phyloP scores from a whole-genome alignment of 2,113 vertebrate species.

The Xenopus borealis region DNA sequence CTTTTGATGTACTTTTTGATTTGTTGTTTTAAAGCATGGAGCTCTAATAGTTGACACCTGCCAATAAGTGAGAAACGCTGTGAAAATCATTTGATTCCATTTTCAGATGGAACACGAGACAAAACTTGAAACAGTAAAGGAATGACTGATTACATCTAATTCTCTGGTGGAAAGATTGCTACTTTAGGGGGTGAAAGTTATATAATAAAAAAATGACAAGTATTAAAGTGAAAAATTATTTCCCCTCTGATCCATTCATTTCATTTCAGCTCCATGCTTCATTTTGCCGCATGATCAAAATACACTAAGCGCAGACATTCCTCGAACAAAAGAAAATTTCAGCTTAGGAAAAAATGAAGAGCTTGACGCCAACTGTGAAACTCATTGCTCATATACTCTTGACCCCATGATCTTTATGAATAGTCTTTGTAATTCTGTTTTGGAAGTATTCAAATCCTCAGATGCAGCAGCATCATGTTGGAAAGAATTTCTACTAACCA shows the following conservation, averaged over 20 bases:
- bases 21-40: too few relatives aligned
- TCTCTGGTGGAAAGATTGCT: slow-evolving; percentile 1
- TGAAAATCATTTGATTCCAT: too few relatives aligned
- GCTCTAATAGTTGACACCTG: too few relatives aligned
- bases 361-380: slow-evolving; percentile 31
- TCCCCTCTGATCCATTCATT: not conserved
- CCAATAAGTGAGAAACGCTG: too few relatives aligned
- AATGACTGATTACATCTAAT: too few relatives aligned
- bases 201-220: not conserved
- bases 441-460: slow-evolving; percentile 30
- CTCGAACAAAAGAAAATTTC: slow-evolving; percentile 17
- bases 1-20: too few relatives aligned
- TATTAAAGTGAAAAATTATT: not conserved
- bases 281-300: not conserved
- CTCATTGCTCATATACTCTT: slow-evolving; percentile 33
- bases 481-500: slow-evolving; percentile 39
- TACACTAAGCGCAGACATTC: slow-evolving; percentile 20
- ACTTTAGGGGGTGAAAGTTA: not conserved
- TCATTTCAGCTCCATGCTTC: slow-evolving; percentile 1
- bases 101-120: too few relatives aligned
- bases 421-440: slow-evolving; percentile 28
- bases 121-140: too few relatives aligned
- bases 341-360: slow-evolving; percentile 23
- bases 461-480: slow-evolving; percentile 35
- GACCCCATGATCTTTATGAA: slow-evolving; percentile 35